phyloP scores from a whole-genome alignment of 1,140 invertebrate genomes.

The Wiebesia pumilae region DNA sequence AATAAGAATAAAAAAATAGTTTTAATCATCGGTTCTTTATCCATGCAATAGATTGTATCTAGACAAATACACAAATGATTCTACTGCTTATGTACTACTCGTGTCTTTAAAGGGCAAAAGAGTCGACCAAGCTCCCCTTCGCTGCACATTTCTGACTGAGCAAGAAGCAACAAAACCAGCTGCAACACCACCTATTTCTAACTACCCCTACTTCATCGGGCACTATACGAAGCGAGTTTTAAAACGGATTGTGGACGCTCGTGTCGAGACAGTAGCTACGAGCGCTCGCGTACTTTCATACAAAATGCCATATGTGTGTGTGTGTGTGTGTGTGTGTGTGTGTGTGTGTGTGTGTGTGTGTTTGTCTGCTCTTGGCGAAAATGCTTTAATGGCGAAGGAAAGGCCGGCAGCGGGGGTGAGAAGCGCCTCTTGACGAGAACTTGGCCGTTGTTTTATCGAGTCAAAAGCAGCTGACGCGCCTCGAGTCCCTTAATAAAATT shows the following conservation, averaged over 20 bases:
- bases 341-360: neutral
- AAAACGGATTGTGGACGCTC: conserved; percentile 11
- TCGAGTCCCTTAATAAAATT: conserved; percentile 31
- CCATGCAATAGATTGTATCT: too few species aligned
- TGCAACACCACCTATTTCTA: neutral
- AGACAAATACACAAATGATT: too few species aligned
- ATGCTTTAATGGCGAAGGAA: conserved; percentile 28
- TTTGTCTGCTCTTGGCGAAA: too few species aligned
- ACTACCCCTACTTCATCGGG: neutral
- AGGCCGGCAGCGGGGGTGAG: neutral
- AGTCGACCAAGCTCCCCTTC: neutral
- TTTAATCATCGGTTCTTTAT: too few species aligned
- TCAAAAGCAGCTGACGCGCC: conserved; percentile 30
- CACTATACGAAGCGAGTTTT: conserved; percentile 6
- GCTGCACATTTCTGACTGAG: conserved; percentile 10
- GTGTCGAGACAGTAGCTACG: neutral
- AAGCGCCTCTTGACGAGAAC: conserved; percentile 13
- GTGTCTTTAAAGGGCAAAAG: neutral
- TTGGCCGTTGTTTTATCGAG: conserved; percentile 27
- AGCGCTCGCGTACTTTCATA: neutral
- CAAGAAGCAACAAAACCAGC: neutral
- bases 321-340: too few species aligned
- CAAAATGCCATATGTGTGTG: neutral
- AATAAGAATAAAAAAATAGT: too few species aligned
- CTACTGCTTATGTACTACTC: too few species aligned